Base-by-base conservation (phyloP, 2,888 invertebrate species). In the Melanotus villosus region DNA sequence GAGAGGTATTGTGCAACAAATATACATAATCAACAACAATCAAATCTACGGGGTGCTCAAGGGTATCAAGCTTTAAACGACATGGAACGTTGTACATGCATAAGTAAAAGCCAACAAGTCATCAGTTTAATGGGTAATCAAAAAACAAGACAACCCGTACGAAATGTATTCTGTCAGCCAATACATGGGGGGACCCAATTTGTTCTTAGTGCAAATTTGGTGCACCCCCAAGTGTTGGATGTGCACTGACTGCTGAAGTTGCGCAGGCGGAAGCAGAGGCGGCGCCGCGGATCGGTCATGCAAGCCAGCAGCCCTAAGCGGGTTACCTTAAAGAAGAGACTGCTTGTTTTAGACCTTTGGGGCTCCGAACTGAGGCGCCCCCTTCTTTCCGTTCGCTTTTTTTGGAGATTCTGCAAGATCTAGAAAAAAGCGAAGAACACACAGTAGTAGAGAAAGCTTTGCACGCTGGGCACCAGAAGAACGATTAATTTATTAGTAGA, bases 381-480 rank as follows among this genome's bases (percentile, higher is more conserved):
- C 92, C 95, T 93, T 90, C 95, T 92, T 92, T 95, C 95, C 90
- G 95, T 95, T 93, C 95, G 94, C 93, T 96, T 96, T 95, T 96
- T 95, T 94, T 96, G 95, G 90, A 96, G 95, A 92, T 95, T 96
- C 95, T 96, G 96, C 93, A 95, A 95, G 93, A 96, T 96, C 95
- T 96, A 95, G 93, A 95, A 94, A 92, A 71, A 92, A 92, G 92
- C 92, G 92, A 92, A 92, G 92, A 92, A 92, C 91, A 91, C 91
- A 91, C 91, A 91, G 90, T 91, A 92, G 91, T 91, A 91, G 90
- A 90, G 89, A 89, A 85, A 84, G 84, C 84, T 81, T 80, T 80
- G 81, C 82, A 80, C 81, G 80, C 80, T 80, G 79, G 77, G 62
- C 63, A 81, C 83, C 83, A 82, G 82, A 82, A 83, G 83, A 83